Percentiles rank a stretch among this genome's conserved stretches.
Evolutionary conservation across 2,113 vertebrate genomes (phyloP).

Genomic region (Lagopus leucura): DNA sequence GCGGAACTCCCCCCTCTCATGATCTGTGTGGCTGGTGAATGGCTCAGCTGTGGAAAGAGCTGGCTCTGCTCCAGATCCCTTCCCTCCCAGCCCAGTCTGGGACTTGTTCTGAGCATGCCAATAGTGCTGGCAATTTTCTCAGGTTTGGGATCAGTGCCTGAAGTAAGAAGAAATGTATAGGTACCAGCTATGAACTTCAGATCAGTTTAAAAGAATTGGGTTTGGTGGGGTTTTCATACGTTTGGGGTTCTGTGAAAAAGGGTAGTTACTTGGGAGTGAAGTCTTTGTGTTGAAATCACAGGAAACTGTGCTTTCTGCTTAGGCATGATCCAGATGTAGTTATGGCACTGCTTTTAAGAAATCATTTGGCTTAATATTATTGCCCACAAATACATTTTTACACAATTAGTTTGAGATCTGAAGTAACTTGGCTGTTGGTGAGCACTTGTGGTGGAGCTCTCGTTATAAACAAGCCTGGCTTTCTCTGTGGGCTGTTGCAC

Average conservation of each 20-base stretch:
- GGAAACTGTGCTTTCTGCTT: not conserved
- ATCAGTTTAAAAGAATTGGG: not conserved
- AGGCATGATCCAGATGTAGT: not conserved
- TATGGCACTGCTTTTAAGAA: not conserved
- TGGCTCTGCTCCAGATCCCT: not conserved
- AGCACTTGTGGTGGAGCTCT: not conserved
- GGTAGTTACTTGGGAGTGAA: not conserved
- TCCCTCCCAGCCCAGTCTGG: not conserved
- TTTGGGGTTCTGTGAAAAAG: not conserved
- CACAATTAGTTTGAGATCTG: not conserved
- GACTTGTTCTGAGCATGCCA: not conserved
- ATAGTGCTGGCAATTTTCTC: not conserved
- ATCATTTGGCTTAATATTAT: not conserved
- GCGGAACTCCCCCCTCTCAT: not conserved
- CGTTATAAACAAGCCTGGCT: not conserved
- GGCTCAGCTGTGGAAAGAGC: not conserved
- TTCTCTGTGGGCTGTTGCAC: not conserved
- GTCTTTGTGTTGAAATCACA: not conserved
- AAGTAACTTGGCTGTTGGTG: not conserved
- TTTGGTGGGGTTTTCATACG: not conserved
- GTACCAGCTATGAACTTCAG: not conserved
- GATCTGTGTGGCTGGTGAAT: not conserved
- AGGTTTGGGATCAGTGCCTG: not conserved
- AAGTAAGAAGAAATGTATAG: not conserved
- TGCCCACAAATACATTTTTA: not conserved